Evolutionary conservation across 2,113 vertebrate species (phyloP).

Genomic region (Craseonycteris thonglongyai): DNA sequence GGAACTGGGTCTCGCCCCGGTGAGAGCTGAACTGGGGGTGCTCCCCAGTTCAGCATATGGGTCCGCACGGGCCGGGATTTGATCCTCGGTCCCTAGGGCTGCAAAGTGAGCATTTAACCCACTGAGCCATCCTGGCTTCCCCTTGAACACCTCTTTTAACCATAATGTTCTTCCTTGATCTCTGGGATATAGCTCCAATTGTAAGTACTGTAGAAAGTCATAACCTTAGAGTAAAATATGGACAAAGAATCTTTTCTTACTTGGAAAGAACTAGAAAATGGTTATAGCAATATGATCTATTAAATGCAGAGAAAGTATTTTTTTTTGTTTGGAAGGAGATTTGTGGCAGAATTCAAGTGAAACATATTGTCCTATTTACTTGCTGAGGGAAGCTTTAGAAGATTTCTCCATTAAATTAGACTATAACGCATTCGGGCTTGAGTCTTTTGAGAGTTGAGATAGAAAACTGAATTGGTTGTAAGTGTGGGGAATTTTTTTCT

Average conservation of each 20-base stretch:
- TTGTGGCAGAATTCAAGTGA: background rate
- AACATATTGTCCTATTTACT: background rate
- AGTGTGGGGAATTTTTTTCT: background rate
- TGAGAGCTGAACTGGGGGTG: too few species aligned
- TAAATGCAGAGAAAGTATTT: background rate
- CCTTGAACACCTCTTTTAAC: background rate
- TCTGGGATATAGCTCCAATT: background rate
- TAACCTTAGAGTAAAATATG: background rate
- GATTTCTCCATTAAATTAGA: background rate
- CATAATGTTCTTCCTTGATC: background rate
- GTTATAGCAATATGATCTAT: background rate
- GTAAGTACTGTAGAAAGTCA: background rate
- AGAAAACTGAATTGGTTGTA: conserved; percentile 15
- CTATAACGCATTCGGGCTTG: background rate
- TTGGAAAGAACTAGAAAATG: background rate
- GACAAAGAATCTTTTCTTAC: background rate
- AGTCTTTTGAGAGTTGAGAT: conserved; percentile 5
- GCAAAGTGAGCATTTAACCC: too few species aligned
- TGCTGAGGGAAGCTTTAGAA: background rate
- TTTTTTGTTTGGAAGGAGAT: background rate
- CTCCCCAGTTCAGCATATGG: too few species aligned
- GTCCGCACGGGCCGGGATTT: too few species aligned
- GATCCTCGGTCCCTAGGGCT: too few species aligned
- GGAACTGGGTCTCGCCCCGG: too few species aligned
- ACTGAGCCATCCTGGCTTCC: too few species aligned